These are phyloP conservation scores for Harmothoe impar DNA, from an alignment of 2,888 invertebrate genomes.

Conservation along the genomic window DNA sequence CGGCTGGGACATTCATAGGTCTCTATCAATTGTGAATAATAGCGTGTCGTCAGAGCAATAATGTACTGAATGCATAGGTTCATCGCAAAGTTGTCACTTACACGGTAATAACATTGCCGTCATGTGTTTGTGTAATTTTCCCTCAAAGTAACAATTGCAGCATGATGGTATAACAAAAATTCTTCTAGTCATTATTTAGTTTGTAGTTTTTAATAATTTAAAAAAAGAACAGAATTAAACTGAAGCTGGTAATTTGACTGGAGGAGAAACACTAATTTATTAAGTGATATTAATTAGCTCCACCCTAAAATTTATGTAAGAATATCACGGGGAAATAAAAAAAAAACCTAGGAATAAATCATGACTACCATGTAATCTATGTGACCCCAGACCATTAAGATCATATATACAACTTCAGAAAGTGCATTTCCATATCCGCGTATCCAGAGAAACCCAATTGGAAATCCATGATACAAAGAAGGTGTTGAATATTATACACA, in stretches of 20 bases:
- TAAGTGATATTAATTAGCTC: neutral
- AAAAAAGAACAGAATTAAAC: neutral
- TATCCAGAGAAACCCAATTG: no score
- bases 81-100: conserved; percentile 2
- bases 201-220: neutral
- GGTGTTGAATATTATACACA: no score
- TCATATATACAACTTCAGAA: neutral
- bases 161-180: neutral
- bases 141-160: neutral
- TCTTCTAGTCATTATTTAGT: neutral
- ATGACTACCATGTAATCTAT: neutral
- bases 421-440: no score
- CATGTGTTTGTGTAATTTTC: neutral
- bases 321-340: neutral
- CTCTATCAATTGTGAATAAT: neutral
- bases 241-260: neutral
- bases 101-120: neutral
- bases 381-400: neutral
- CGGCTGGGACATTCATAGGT: neutral
- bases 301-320: neutral
- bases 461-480: no score
- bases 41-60: neutral
- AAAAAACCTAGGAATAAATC: neutral
- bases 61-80: conserved; percentile 46
- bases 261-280: no score